Evolutionary conservation across 2,888 invertebrate genomes (phyloP).

Genomic region (Acleris literana): DNA sequence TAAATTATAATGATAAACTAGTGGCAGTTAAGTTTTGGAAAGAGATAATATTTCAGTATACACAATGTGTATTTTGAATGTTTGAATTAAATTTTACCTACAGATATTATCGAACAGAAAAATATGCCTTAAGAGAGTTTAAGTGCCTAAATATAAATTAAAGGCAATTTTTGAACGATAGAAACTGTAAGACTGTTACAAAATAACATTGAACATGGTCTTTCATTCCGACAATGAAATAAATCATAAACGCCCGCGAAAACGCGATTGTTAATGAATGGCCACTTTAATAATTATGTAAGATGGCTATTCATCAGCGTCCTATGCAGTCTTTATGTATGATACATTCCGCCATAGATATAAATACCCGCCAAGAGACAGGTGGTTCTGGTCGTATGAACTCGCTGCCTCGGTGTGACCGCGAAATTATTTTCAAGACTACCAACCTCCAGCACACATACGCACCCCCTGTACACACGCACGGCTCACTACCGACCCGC

Average conservation of each 20-base stretch:
- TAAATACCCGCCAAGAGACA: conserved; percentile 82
- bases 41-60: too few relatives aligned
- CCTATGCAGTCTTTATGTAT: conserved; percentile 31
- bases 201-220: too few relatives aligned
- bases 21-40: too few relatives aligned
- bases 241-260: not conserved
- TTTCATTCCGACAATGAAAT: too few relatives aligned
- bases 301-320: conserved; percentile 8
- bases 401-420: conserved; percentile 79
- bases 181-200: too few relatives aligned
- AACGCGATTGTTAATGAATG: conserved; percentile 1
- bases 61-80: too few relatives aligned
- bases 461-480: conserved; percentile 63
- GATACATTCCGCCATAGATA: conserved; percentile 75
- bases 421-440: conserved; percentile 84
- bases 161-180: too few relatives aligned
- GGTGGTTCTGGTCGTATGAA: conserved; percentile 81
- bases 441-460: conserved; percentile 72
- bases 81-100: too few relatives aligned
- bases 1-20: too few relatives aligned
- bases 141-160: too few relatives aligned
- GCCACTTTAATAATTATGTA: conserved; percentile 4
- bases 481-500: conserved; percentile 71
- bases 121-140: too few relatives aligned
- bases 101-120: too few relatives aligned